Evolutionary conservation across 2,797 vertebrate species (phyloP).

Genomic region (Steatocranus sp.): DNA sequence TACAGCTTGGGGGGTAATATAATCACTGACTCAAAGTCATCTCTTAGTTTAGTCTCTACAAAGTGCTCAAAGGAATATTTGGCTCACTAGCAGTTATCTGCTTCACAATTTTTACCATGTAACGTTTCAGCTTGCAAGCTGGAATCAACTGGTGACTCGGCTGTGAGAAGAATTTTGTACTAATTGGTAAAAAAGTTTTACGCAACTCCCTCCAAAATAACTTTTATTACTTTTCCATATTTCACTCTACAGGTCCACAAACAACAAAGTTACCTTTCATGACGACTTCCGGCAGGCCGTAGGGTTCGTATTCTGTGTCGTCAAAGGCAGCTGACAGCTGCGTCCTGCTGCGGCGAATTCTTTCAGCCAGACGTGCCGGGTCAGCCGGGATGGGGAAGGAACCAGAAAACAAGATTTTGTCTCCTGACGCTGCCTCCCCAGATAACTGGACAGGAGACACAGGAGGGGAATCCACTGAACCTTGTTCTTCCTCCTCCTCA

Average conservation of each 20-base stretch:
- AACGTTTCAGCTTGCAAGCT: background rate
- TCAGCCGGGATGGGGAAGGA: conserved; percentile 75
- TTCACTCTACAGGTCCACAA: background rate
- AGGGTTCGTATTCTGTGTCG: conserved; percentile 82
- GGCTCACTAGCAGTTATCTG: background rate
- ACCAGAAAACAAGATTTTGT: conserved; percentile 54
- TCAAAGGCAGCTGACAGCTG: conserved; percentile 80
- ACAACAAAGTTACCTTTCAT: conserved; percentile 74
- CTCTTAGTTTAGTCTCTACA: background rate
- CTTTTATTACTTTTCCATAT: background rate
- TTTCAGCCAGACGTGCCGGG: conserved; percentile 73
- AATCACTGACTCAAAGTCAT: background rate
- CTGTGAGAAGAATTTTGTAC: background rate
- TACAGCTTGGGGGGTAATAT: background rate
- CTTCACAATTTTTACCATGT: background rate
- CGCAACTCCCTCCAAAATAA: background rate
- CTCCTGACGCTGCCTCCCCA: background rate
- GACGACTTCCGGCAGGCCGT: conserved; percentile 82
- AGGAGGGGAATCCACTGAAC: conserved; percentile 22
- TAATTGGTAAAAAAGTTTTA: background rate
- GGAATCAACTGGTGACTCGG: background rate
- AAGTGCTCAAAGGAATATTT: background rate
- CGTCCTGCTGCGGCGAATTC: conserved; percentile 68
- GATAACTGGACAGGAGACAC: conserved; percentile 2
- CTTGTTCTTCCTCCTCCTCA: conserved; percentile 20